Evolutionary conservation across 2,888 invertebrate species (phyloP), one percentile per base, ranked within the genome.

Genomic region (Beris chalybata): DNA sequence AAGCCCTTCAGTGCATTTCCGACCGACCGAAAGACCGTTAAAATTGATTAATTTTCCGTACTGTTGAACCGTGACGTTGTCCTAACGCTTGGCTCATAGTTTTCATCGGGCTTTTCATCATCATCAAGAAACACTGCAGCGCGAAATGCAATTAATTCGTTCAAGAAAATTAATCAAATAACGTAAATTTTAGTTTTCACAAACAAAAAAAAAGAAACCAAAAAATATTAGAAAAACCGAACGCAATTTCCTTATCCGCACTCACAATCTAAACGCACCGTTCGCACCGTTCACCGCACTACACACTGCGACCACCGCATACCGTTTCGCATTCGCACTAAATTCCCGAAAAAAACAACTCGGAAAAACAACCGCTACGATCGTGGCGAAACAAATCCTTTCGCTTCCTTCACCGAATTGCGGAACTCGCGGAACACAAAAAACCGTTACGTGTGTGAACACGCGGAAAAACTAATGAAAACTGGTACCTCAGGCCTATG

Each of bases 381-480:
- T 12, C 48, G 13, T 7, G 6, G n/a, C 48, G 44, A 48, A n/a
- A 12, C 50, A 61, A 61, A 52, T 50, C 61, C 52, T 52, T 52
- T 22, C 22, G 22, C 22, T 22, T 32, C 61, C 52, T 61, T 5
- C 64, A 54, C 64, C 30, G 52, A 54, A 48, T 15, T 48, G 44
- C 29, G 69, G 66, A 70, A 69, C 66, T 66, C 67, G 54, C 63
- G 64, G 22, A 68, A 69, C 48, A 68, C 54, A 70, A 70, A 70
- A 71, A 71, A 69, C 71, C 66, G 70, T 69, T 69, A 70, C 77
- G 77, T 81, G 79, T 81, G 80, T 78, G 79, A 79, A 76, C 81
- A 80, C 79, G 79, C 81, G 81, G 79, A 80, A 80, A 79, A 81
- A 80, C 80, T 80, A 80, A 79, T 77, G 79, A 76, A 81, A 81